Percentiles rank a stretch among this genome's conserved stretches.
phyloP scores from a whole-genome alignment of 1,140 invertebrate species.

The Mercenaria mercenaria region DNA sequence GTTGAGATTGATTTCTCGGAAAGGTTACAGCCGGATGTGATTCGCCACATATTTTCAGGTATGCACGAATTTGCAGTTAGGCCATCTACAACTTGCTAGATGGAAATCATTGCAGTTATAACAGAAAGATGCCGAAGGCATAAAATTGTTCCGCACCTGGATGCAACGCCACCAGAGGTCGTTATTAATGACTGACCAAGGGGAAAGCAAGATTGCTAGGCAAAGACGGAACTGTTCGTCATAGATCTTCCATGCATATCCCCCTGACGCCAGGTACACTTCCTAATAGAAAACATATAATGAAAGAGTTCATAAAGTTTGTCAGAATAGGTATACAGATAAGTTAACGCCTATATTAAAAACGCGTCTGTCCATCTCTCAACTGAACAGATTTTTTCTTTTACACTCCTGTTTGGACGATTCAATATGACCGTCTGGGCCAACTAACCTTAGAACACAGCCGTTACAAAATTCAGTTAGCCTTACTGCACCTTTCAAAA shows the following conservation, averaged over 20 bases:
- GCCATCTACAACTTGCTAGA: too few relatives aligned
- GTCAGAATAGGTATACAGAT: not conserved
- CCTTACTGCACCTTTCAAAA: slow-evolving; percentile 7
- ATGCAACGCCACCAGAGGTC: too few relatives aligned
- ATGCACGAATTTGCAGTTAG: too few relatives aligned
- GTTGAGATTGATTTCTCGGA: too few relatives aligned
- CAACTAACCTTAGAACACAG: not conserved
- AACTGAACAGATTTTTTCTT: slow-evolving; percentile 6
- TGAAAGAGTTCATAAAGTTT: not conserved
- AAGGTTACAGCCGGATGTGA: too few relatives aligned
- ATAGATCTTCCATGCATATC: slow-evolving; percentile 13
- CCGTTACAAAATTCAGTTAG: not conserved
- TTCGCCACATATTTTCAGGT: too few relatives aligned
- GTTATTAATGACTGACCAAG: too few relatives aligned
- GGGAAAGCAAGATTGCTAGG: not conserved
- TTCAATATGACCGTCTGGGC: not conserved
- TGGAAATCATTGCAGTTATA: too few relatives aligned
- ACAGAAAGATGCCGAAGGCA: too few relatives aligned
- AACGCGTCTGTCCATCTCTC: slow-evolving; percentile 17
- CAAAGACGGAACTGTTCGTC: slow-evolving; percentile 32
- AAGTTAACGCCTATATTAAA: not conserved
- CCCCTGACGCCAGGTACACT: not conserved
- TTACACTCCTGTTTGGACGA: not conserved
- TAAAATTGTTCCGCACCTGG: too few relatives aligned
- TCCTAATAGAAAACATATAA: not conserved